Base-by-base conservation (phyloP, 1,140 invertebrate genomes). In the Ditylenchus dipsaci region DNA sequence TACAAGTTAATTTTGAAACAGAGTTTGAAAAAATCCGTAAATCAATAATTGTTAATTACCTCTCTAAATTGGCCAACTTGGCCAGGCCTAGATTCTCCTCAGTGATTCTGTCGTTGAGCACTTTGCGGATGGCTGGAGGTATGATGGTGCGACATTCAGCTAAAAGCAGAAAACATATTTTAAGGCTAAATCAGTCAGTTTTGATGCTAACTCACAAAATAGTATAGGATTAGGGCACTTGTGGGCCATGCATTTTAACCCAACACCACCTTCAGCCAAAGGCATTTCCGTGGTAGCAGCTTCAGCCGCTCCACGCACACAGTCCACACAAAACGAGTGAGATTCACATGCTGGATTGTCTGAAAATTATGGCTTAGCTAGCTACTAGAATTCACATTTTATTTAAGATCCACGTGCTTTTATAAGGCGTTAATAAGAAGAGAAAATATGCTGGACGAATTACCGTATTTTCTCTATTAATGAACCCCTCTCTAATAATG, bases 271-370 rank as follows among this genome's bases (percentile, higher is more conserved):
- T 21, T 73, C 64, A n/a, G 72, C 72, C 27, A 73, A 43, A 7
- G 72, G 72, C 72, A 73, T 73, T 21, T 73, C 72, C 19, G 62
- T 33, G 0, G 70, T 74, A 17, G 72, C 72, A 1, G 72, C 72
- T 23, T 62, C 29, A 19, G 72, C 73, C 3, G 65, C 62, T 8
- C 64, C 53, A 9, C 47, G n/a, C 26, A 73, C 38, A 64, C 72
- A 73, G 21, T 67, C 57, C 11, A 42, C n/a, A 53, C 72, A 73
- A 38, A 73, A 73, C 26, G 23, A 47, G 49, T 73, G 72, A n/a
- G 63, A 5, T 61, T 38, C 33, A 11, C 33, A 38, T 5, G 33
- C 3, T 38, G 33, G 3, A 11, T 11, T 5, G 11, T 38, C 33
- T 38, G 11, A 3, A 38, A 38, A 38, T 38, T n/a, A n/a, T n/a